Evolutionary conservation across 2,113 vertebrate species (phyloP).

Genomic region (Nothoprocta pentlandii): DNA sequence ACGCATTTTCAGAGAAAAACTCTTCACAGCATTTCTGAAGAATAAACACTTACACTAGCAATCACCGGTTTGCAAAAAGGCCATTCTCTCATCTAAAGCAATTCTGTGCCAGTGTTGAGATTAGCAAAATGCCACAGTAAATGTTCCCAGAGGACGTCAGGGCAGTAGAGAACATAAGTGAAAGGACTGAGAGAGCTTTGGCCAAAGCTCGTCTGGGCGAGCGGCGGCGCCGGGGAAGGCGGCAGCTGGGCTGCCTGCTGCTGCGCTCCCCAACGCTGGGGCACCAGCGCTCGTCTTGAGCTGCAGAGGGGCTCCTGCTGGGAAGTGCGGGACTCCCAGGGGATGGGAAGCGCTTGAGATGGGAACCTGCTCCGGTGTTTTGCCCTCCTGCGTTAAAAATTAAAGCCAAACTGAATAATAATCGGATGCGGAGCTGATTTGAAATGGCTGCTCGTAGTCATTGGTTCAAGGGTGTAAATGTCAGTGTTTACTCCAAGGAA

Average conservation of each 20-base stretch:
- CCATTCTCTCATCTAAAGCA: not conserved
- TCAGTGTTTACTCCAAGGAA: slow-evolving; percentile 4
- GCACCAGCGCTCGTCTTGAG: not conserved
- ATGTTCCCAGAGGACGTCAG: not conserved
- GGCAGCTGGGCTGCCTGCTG: not conserved
- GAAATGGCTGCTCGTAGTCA: not conserved
- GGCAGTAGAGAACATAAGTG: not conserved
- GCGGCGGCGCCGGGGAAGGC: not conserved
- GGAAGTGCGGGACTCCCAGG: not conserved
- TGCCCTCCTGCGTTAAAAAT: slow-evolving; percentile 21
- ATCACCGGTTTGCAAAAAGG: not conserved
- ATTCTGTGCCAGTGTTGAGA: not conserved
- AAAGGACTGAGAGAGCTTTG: not conserved
- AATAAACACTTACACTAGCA: not conserved
- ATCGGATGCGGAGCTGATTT: not conserved
- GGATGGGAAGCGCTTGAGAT: not conserved
- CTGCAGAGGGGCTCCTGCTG: not conserved
- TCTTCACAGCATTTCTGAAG: not conserved
- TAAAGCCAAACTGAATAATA: slow-evolving; percentile 21
- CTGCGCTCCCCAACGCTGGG: not conserved
- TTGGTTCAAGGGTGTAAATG: slow-evolving; percentile 13
- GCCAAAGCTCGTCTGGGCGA: not conserved
- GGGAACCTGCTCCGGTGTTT: not conserved
- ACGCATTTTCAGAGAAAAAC: not conserved
- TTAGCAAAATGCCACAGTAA: not conserved